Percentiles rank a stretch among this genome's conserved stretches.
These are phyloP conservation scores for Chionoecetes opilio DNA, from an alignment of 1,140 invertebrate genomes.

Conservation along the genomic window DNA sequence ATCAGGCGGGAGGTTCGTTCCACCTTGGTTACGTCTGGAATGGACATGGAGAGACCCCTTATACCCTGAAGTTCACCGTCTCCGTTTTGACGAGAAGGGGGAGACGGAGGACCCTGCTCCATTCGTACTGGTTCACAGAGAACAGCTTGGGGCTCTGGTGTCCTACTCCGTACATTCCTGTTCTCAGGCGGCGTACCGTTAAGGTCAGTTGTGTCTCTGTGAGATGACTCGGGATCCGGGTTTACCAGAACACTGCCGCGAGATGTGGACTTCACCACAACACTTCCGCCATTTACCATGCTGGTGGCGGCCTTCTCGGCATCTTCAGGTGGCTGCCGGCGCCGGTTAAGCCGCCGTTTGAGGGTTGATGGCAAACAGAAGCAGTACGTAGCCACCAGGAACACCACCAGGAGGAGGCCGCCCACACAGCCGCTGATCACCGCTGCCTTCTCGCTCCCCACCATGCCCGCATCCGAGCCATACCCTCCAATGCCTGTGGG, in stretches of 20 bases:
- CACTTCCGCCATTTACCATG: conserved; percentile 77
- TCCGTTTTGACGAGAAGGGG: conserved; percentile 51
- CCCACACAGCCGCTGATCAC: conserved; percentile 79
- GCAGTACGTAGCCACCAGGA: conserved; percentile 77
- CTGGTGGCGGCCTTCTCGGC: conserved; percentile 68
- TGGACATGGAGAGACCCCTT: conserved; percentile 79
- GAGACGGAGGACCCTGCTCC: conserved; percentile 62
- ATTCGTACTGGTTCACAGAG: conserved; percentile 55
- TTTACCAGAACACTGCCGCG: conserved; percentile 73
- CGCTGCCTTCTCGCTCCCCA: conserved; percentile 74
- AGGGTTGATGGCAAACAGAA: conserved; percentile 75
- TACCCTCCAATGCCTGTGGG: conserved; percentile 74
- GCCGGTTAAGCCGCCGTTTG: conserved; percentile 72
- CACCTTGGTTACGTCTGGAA: conserved; percentile 80
- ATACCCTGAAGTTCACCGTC: conserved; percentile 50
- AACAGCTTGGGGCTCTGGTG: conserved; percentile 49
- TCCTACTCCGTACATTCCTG: conserved; percentile 17
- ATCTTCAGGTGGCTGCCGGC: conserved; percentile 71
- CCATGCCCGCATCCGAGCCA: conserved; percentile 63
- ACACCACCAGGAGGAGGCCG: conserved; percentile 76
- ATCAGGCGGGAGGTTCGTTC: conserved; percentile 56
- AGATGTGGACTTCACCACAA: conserved; percentile 76
- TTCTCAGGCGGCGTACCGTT: conserved; percentile 42
- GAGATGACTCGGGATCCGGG: conserved; percentile 60
- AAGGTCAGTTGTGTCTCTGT: conserved; percentile 60